Conservation (phyloP, 2,888 invertebrate species). For the Drosophila peninsularis region DNA sequence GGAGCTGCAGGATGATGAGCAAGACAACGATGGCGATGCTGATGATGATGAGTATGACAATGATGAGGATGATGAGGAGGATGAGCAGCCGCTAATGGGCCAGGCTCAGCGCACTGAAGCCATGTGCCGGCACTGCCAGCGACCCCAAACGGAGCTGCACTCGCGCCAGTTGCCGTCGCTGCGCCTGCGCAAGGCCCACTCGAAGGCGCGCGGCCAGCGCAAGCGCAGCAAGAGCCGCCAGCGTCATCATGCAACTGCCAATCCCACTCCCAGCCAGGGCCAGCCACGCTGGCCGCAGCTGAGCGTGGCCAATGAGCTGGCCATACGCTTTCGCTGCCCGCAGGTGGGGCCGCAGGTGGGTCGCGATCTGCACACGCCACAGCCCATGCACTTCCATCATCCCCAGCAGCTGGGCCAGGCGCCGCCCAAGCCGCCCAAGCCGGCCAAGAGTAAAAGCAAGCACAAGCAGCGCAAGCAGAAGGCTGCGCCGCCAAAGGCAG, state of each 20-base stretch:
- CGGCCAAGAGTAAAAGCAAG: conserved; percentile 40
- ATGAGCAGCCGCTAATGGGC: conserved; percentile 3
- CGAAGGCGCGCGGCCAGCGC: conserved; percentile 63
- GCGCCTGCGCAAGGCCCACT: conserved; percentile 55
- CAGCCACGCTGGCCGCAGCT: conserved; percentile 64
- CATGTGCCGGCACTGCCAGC: conserved; percentile 81
- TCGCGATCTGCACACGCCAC: conserved; percentile 75
- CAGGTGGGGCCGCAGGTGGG: conserved; percentile 82
- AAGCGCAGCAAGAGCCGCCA: conserved; percentile 67
- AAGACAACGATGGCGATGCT: not conserved
- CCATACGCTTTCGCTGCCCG: conserved; percentile 82
- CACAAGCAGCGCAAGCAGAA: conserved; percentile 27
- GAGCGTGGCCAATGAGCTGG: conserved; percentile 80
- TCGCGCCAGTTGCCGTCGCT: conserved; percentile 46
- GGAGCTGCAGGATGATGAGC: not conserved
- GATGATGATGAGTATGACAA: not conserved
- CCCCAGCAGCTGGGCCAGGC: conserved; percentile 71
- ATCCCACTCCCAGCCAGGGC: conserved; percentile 24
- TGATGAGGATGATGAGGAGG: conserved; percentile 15
- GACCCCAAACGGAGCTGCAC: conserved; percentile 79
- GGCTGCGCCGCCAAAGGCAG: conserved; percentile 16
- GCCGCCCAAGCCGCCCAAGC: conserved; percentile 32
- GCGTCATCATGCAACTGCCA: conserved; percentile 37
- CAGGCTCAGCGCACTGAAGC: conserved; percentile 28
- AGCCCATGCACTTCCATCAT: conserved; percentile 81